Evolutionary conservation across 2,888 invertebrate species (phyloP).

Genomic region (Parasteatoda lunata): DNA sequence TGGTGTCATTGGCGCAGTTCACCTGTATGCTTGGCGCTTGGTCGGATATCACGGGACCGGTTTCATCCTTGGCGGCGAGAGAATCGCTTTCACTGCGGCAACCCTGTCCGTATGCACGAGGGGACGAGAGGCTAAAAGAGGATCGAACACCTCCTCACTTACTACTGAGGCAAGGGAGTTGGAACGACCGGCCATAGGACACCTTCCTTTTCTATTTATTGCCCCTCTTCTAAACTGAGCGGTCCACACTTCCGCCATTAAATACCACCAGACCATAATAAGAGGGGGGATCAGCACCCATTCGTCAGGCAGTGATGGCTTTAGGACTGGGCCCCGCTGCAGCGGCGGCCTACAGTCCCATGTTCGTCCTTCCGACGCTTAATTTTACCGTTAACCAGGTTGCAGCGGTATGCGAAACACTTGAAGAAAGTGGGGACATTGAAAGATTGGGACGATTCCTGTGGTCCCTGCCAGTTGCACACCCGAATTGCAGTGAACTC

Average conservation of each 20-base stretch:
- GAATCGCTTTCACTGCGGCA: conserved; percentile 61
- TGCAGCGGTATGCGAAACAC: conserved; percentile 93
- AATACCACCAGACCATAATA: not conserved
- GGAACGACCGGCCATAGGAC: conserved; percentile 53
- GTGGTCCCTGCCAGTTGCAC: conserved; percentile 93
- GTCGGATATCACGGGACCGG: conserved; percentile 14
- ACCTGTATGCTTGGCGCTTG: not conserved
- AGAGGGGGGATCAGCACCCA: not conserved
- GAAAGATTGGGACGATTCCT: conserved; percentile 90
- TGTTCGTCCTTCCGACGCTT: conserved; percentile 87
- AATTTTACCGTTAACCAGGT: conserved; percentile 90
- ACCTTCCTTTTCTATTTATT: conserved; percentile 29
- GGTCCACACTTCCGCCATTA: conserved; percentile 13
- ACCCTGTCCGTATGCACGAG: conserved; percentile 50
- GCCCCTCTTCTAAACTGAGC: not conserved
- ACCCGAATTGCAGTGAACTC: conserved; percentile 83
- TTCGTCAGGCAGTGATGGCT: conserved; percentile 34
- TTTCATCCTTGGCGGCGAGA: conserved; percentile 37
- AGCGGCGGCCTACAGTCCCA: conserved; percentile 80
- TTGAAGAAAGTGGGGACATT: conserved; percentile 95
- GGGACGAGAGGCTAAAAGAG: conserved; percentile 62
- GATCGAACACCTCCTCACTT: conserved; percentile 69
- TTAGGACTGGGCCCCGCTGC: conserved; percentile 72
- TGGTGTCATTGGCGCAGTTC: conserved; percentile 23
- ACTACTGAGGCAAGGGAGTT: conserved; percentile 66